These are phyloP conservation scores for Miichthys miiuy DNA, from an alignment of 2,797 vertebrate species.

Conservation along the genomic window DNA sequence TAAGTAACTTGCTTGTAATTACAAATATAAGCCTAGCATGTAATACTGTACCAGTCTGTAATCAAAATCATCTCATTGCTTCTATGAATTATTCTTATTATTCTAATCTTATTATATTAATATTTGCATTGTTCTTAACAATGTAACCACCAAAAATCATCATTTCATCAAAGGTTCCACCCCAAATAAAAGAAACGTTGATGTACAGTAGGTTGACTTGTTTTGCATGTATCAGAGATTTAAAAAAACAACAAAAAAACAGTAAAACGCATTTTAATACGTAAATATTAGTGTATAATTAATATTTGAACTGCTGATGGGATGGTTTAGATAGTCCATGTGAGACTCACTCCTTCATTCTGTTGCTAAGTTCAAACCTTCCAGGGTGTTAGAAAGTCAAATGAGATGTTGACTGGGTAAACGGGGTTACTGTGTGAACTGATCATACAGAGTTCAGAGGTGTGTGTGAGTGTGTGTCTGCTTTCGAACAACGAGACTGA, in stretches of 20 bases:
- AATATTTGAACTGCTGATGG: conserved; percentile 21
- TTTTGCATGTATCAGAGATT: background rate
- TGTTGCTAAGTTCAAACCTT: conserved; percentile 1
- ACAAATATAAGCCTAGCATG: too few species aligned
- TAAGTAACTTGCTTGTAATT: too few species aligned
- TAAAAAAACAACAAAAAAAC: background rate
- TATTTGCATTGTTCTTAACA: too few species aligned
- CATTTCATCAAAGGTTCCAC: background rate
- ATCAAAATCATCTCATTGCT: too few species aligned
- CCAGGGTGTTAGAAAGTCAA: background rate
- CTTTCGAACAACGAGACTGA: background rate
- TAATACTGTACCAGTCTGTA: too few species aligned
- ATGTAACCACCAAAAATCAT: background rate
- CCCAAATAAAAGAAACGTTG: background rate
- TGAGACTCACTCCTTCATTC: conserved; percentile 29
- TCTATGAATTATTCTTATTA: too few species aligned
- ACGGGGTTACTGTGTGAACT: conserved; percentile 7
- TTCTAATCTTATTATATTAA: too few species aligned
- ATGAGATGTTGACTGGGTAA: conserved; percentile 21
- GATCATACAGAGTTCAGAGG: conserved; percentile 15
- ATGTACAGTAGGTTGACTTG: background rate
- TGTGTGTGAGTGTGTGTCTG: background rate
- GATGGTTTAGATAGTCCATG: conserved; percentile 18
- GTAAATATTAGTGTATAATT: conserved; percentile 11
- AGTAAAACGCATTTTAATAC: background rate